Evolutionary conservation across 2,888 invertebrate species (phyloP).

Genomic region (Napeogenes inachia): DNA sequence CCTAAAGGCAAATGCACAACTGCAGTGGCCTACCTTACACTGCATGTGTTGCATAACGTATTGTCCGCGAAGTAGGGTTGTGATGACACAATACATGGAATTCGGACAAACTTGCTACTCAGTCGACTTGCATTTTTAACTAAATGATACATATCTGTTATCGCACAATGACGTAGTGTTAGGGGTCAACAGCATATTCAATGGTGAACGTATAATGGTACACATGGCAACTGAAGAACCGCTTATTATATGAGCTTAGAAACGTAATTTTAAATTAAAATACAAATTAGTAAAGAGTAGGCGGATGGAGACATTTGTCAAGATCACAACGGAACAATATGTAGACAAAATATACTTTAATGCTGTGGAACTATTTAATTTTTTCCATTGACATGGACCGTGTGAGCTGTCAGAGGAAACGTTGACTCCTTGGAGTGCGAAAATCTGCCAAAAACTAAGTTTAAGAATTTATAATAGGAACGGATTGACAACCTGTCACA

Average conservation of each 20-base stretch:
- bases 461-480: constrained; percentile 61
- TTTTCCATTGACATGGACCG: constrained; percentile 49
- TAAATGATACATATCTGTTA: neutral
- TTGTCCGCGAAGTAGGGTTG: constrained; percentile 49
- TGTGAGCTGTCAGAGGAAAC: constrained; percentile 68
- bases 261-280: constrained; percentile 14
- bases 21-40: constrained; percentile 19
- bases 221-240: constrained; percentile 11
- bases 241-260: constrained; percentile 16
- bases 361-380: constrained; percentile 45
- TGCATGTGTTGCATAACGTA: constrained; percentile 55
- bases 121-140: constrained; percentile 19
- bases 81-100: constrained; percentile 47
- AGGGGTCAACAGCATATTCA: too few species aligned
- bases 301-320: constrained; percentile 49
- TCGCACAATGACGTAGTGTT: too few species aligned
- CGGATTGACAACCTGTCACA: constrained; percentile 63
- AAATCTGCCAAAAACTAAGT: constrained; percentile 63
- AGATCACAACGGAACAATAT: constrained; percentile 56
- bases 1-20: constrained; percentile 12
- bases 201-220: constrained; percentile 10
- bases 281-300: constrained; percentile 22
- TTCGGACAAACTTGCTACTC: constrained; percentile 38
- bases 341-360: constrained; percentile 52
- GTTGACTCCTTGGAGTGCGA: constrained; percentile 64